Evolutionary conservation across 2,797 vertebrate species (phyloP).

Genomic region (Pipistrellus nathusii): DNA sequence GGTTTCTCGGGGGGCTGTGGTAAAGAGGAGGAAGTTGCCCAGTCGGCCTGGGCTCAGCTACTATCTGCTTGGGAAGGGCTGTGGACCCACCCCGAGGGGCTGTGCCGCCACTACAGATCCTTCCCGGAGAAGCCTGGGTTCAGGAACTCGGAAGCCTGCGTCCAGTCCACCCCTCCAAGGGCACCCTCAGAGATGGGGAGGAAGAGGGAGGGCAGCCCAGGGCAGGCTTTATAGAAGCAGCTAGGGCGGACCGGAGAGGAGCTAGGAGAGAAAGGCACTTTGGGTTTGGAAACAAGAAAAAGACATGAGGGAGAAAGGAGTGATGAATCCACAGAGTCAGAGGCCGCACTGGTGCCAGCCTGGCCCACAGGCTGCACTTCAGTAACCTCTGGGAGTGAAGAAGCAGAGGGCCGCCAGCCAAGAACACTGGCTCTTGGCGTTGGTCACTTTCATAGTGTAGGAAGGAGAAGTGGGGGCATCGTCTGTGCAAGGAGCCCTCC

Average conservation of each 20-base stretch:
- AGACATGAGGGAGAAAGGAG: background rate
- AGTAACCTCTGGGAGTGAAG: background rate
- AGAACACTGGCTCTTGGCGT: background rate
- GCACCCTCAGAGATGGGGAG: background rate
- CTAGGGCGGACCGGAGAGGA: background rate
- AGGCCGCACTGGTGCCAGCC: background rate
- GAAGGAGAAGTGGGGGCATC: background rate
- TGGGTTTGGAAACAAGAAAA: background rate
- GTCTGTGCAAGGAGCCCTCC: background rate
- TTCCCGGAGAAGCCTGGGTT: background rate
- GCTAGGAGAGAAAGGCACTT: background rate
- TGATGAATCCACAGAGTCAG: background rate
- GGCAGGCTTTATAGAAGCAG: background rate
- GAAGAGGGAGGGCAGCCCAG: background rate
- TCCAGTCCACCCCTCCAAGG: background rate
- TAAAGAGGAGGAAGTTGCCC: background rate
- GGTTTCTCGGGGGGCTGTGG: conserved; percentile 11
- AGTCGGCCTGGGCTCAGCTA: background rate
- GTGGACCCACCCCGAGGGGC: background rate
- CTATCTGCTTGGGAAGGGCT: background rate
- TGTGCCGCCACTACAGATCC: background rate
- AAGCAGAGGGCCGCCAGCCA: background rate
- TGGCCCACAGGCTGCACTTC: background rate
- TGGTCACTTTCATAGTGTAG: background rate
- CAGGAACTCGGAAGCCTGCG: too few relatives aligned